Base-by-base conservation (phyloP, 2,113 vertebrate species). In the Herpailurus yagouaroundi region DNA sequence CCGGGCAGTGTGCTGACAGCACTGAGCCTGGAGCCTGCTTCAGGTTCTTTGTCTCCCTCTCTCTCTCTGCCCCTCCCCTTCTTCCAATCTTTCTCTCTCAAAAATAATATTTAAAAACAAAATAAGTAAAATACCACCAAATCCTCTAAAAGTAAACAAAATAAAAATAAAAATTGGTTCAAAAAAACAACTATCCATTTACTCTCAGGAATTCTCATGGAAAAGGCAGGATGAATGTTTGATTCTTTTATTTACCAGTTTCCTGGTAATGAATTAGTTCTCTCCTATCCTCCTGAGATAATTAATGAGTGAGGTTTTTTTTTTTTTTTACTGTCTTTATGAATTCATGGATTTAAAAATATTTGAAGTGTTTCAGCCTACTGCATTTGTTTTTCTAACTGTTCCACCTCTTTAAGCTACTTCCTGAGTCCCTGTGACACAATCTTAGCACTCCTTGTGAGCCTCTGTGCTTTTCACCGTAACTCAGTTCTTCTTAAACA, bases 311-410 rank as follows among this genome's bases (percentile, higher is more conserved):
- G 71, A 85, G 23, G 7, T 45, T 45, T 83, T 77, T 96, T 57
- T 86, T 66, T 79, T 87, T 66, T 79, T 85, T 85, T 79, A 64
- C 29, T 45, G 23, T 88, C 27, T 21, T 80, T 85, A 64, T 79
- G 45, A 95, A 80, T 55, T 84, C 19, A 27, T 9, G 4, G 36
- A 80, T 95, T 93, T 93, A 80, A 93, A 71, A 80, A 66, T 85
- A 90, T 81, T 86, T 94, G 27, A 86, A 19, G 60, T 38, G 25
- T 86, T 77, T 81, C 21, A 63, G 9, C 45, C 48, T 15, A 86
- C 41, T 79, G 3, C 4, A 21, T 85, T 97, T 95, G 50, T 69
- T 85, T 84, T 94, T 85, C 31, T 45, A 79, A 38, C 12, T 50
- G 8, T 96, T 45, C 14, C 38, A 92, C 9, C 36, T 87, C n/a